Conservation (phyloP, 2,113 vertebrate species). For the Symphodus melops region DNA sequence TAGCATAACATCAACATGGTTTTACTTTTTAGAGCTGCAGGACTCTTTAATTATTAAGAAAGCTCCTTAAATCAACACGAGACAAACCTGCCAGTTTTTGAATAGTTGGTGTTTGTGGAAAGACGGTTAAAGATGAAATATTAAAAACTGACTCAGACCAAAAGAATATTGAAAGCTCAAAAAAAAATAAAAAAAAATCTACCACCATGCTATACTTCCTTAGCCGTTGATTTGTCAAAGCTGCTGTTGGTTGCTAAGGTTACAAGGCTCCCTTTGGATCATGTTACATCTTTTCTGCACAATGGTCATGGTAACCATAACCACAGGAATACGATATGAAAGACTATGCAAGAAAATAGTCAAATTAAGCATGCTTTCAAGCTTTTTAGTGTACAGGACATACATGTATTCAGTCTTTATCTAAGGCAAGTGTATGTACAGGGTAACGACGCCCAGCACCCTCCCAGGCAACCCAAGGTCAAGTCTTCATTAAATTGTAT, state of each 20-base stretch:
- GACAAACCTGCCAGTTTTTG: slow-evolving; percentile 45
- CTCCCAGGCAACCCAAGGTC: slow-evolving; percentile 44
- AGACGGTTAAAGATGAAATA: slow-evolving; percentile 50
- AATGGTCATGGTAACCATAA: slow-evolving; percentile 53
- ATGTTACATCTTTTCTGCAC: slow-evolving; percentile 50
- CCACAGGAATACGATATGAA: slow-evolving; percentile 57
- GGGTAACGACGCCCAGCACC: slow-evolving; percentile 49
- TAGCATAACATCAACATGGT: slow-evolving; percentile 26
- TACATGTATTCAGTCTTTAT: slow-evolving; percentile 63
- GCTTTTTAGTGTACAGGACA: slow-evolving; percentile 71
- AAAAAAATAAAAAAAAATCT: slow-evolving; percentile 47
- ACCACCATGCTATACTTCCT: slow-evolving; percentile 51
- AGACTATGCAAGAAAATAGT: slow-evolving; percentile 52
- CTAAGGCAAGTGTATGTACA: slow-evolving; percentile 79
- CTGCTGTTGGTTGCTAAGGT: slow-evolving; percentile 68
- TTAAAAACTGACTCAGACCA: slow-evolving; percentile 48
- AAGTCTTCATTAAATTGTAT: slow-evolving; percentile 55
- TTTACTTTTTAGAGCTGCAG: slow-evolving; percentile 39
- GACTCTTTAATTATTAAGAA: slow-evolving; percentile 41
- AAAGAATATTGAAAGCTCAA: slow-evolving; percentile 72
- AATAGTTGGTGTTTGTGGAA: slow-evolving; percentile 58
- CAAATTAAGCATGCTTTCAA: slow-evolving; percentile 72
- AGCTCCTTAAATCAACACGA: slow-evolving; percentile 33
- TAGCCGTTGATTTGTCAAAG: slow-evolving; percentile 76
- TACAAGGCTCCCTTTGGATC: slow-evolving; percentile 70